Conservation (phyloP, 2,797 vertebrate species). For the Onychomys leucogaster region DNA sequence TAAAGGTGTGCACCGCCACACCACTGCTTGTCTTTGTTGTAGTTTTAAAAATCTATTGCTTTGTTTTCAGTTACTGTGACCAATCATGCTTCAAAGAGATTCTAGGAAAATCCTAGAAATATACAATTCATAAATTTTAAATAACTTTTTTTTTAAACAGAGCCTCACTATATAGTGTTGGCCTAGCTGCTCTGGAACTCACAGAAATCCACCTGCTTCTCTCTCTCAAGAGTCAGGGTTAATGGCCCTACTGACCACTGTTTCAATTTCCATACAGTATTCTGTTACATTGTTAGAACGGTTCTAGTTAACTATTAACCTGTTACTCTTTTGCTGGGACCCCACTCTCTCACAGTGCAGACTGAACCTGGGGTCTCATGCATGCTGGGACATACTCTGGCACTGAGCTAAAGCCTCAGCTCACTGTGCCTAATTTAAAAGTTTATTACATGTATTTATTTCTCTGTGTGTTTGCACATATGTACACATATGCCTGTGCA, state of each 20-base stretch:
- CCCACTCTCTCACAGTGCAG: background rate
- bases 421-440: background rate
- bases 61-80: background rate
- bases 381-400: background rate
- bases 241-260: background rate
- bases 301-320: background rate
- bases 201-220: background rate
- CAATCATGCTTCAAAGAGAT: background rate
- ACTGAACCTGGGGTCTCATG: background rate
- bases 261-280: background rate
- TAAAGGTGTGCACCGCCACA: background rate
- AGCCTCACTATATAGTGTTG: background rate
- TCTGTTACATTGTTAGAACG: background rate
- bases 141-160: background rate
- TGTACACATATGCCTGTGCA: background rate
- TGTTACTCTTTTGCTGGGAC: background rate
- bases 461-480: background rate
- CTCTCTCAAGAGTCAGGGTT: background rate
- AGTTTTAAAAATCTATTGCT: background rate
- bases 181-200: background rate
- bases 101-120: background rate
- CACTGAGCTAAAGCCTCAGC: background rate
- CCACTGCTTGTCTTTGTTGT: background rate
- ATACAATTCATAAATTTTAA: constrained; percentile 8
- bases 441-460: background rate